phyloP scores from a whole-genome alignment of 2,888 invertebrate genomes.

The Drosophila buzzatii region DNA sequence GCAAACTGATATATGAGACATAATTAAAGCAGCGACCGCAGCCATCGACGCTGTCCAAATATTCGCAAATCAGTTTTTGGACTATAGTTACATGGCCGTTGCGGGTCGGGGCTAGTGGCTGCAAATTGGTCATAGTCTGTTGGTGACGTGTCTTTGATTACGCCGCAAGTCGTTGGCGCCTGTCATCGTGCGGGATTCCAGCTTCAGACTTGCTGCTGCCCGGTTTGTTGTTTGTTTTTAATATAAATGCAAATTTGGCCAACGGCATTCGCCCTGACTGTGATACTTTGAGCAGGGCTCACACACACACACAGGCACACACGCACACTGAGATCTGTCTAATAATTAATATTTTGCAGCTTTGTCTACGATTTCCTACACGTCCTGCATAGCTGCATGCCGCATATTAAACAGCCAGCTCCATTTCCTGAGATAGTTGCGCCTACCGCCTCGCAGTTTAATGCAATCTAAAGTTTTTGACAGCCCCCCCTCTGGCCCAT shows the following conservation, averaged over 20 bases:
- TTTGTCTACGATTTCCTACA: constrained; percentile 64
- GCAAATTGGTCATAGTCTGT: constrained; percentile 78
- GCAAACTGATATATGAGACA: constrained; percentile 84
- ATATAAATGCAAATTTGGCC: constrained; percentile 81
- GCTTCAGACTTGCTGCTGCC: constrained; percentile 34
- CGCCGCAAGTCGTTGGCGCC: constrained; percentile 77
- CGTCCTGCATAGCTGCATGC: constrained; percentile 59
- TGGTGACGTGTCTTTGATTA: constrained; percentile 81
- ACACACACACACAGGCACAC: constrained; percentile 15
- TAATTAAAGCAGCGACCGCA: constrained; percentile 83
- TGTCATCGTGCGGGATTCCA: constrained; percentile 58
- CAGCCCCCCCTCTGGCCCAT: constrained; percentile 27
- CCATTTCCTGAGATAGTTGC: constrained; percentile 34
- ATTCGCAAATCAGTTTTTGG: constrained; percentile 73
- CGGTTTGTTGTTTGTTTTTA: constrained; percentile 77
- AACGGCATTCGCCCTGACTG: constrained; percentile 56
- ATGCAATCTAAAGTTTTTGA: constrained; percentile 74
- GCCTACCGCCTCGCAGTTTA: constrained; percentile 54
- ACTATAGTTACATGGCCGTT: constrained; percentile 55
- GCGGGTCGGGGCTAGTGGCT: constrained; percentile 34
- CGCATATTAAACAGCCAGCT: constrained; percentile 67
- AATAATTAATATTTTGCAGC: constrained; percentile 77
- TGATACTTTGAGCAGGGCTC: constrained; percentile 19
- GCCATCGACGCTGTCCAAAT: constrained; percentile 40
- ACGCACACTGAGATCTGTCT: constrained; percentile 54